Percentiles rank a stretch among this genome's conserved stretches.
phyloP scores from a whole-genome alignment of 1,140 invertebrate species.

The Limonius californicus region DNA sequence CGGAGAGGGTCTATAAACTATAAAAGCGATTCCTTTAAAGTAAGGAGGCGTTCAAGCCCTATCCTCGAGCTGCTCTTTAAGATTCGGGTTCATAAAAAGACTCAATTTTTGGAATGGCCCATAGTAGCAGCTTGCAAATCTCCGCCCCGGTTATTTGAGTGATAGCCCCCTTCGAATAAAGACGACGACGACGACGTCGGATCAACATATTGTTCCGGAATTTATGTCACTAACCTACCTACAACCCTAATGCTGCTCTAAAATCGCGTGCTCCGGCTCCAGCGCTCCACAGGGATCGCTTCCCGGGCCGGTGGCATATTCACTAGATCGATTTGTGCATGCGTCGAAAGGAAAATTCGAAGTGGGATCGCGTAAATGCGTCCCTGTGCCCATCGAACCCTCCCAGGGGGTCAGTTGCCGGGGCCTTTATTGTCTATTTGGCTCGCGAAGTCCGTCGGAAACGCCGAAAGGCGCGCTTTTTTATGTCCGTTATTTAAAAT shows the following conservation, averaged over 20 bases:
- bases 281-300: neutral
- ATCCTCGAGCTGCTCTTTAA: conserved; percentile 18
- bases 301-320: neutral
- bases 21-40: conserved; percentile 20
- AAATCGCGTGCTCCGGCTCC: neutral
- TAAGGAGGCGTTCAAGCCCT: conserved; percentile 10
- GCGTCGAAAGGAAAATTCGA: neutral
- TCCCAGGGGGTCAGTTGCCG: neutral
- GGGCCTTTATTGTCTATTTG: neutral
- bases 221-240: neutral
- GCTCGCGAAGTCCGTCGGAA: neutral
- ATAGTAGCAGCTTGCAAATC: conserved; percentile 16
- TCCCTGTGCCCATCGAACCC: neutral
- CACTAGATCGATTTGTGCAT: neutral
- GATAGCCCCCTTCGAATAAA: conserved; percentile 17
- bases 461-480: neutral
- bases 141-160: conserved; percentile 22
- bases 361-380: neutral
- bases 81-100: conserved; percentile 15
- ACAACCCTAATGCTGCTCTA: too few species aligned
- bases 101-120: conserved; percentile 27
- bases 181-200: neutral
- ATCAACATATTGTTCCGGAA: neutral
- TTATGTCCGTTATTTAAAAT: neutral
- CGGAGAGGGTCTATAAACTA: conserved; percentile 17